A percentile compares a stretch with the other conserved stretches of the same genome.
phyloP scores from a whole-genome alignment of 1,140 invertebrate species.

The Delia radicum region DNA sequence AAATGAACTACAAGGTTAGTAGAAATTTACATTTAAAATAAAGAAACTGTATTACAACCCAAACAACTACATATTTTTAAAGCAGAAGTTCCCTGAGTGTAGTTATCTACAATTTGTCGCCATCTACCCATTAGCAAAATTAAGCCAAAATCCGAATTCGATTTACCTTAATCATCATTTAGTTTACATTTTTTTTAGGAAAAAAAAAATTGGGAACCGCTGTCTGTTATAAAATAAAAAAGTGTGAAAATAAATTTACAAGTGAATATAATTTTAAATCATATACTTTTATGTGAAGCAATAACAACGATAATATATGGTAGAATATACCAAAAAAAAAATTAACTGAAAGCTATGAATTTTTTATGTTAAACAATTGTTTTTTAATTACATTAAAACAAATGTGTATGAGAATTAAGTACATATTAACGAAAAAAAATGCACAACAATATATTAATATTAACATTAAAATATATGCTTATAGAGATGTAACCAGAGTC shows the following conservation, averaged over 20 bases:
- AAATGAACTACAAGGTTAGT: too few relatives aligned
- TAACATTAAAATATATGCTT: too few relatives aligned
- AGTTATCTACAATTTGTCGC: too few relatives aligned
- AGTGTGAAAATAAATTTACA: slow-evolving; percentile 21
- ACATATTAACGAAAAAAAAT: slow-evolving; percentile 26
- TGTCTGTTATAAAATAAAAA: not conserved
- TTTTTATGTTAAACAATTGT: slow-evolving; percentile 42
- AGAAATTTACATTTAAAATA: too few relatives aligned
- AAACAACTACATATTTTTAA: too few relatives aligned
- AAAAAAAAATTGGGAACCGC: not conserved
- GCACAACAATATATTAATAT: slow-evolving; percentile 26
- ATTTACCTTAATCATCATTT: too few relatives aligned
- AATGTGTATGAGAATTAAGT: slow-evolving; percentile 4
- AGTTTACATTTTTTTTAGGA: too few relatives aligned
- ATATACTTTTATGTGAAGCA: not conserved
- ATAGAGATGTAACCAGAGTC: too few relatives aligned
- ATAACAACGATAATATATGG: not conserved
- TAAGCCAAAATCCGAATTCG: too few relatives aligned
- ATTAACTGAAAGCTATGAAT: slow-evolving; percentile 33
- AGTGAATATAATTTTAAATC: slow-evolving; percentile 16
- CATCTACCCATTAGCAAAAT: too few relatives aligned
- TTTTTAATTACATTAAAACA: slow-evolving; percentile 48
- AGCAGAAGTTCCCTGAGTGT: too few relatives aligned
- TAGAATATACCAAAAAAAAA: not conserved
- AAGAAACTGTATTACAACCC: too few relatives aligned